Conservation (phyloP, 2,113 vertebrate genomes). For the Progne subis region DNA sequence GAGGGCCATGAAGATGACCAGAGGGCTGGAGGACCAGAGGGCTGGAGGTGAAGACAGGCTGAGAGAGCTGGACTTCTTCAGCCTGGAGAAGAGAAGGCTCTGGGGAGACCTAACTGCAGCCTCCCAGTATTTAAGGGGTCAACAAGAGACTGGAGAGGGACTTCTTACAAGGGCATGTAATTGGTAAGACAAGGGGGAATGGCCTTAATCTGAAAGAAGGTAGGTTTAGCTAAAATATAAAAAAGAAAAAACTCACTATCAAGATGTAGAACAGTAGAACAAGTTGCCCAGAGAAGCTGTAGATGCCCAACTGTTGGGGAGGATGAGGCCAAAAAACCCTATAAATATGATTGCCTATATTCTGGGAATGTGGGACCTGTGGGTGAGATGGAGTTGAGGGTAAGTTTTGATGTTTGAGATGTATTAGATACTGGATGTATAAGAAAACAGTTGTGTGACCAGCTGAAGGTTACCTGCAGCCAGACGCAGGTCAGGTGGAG, state of each 20-base stretch:
- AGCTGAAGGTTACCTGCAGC: too few relatives aligned
- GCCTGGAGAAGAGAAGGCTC: background rate
- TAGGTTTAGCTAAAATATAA: background rate
- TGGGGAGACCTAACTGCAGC: background rate
- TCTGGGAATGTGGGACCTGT: too few relatives aligned
- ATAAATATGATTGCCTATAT: too few relatives aligned
- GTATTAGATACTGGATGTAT: too few relatives aligned
- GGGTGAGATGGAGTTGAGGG: too few relatives aligned
- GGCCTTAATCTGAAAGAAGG: background rate
- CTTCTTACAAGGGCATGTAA: background rate
- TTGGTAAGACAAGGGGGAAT: background rate
- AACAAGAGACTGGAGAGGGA: background rate
- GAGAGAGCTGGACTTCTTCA: background rate
- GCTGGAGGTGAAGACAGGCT: background rate
- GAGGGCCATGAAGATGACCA: background rate
- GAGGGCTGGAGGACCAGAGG: background rate
- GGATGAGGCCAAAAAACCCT: too few relatives aligned
- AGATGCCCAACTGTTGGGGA: too few relatives aligned
- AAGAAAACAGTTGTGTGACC: too few relatives aligned
- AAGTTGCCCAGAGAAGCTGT: background rate
- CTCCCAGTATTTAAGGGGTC: background rate
- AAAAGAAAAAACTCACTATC: background rate
- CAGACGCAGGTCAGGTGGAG: too few relatives aligned
- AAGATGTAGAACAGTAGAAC: background rate
- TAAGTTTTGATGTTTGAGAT: too few relatives aligned